These are phyloP conservation scores for Rhodinocichla rosea DNA, from an alignment of 2,113 vertebrate species.

Conservation along the genomic window DNA sequence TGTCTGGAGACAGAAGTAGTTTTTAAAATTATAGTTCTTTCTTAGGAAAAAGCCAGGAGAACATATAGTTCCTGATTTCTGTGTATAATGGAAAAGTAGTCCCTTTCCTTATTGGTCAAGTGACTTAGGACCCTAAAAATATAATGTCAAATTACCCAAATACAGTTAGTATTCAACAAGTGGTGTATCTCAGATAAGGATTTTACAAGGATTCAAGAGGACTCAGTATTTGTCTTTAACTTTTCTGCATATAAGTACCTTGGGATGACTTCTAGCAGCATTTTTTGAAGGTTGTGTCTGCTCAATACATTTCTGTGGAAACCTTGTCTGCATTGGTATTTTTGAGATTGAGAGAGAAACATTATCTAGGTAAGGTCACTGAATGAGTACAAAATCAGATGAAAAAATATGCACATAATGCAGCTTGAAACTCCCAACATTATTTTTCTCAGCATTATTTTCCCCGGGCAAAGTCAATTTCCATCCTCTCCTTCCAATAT, in stretches of 20 bases:
- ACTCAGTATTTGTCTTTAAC: neutral
- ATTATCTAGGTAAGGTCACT: neutral
- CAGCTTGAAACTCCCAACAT: neutral
- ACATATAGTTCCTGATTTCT: neutral
- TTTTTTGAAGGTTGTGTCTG: neutral
- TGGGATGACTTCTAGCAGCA: neutral
- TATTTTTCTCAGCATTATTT: neutral
- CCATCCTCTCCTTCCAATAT: neutral
- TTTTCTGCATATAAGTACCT: neutral
- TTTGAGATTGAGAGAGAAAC: neutral
- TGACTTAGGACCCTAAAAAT: neutral
- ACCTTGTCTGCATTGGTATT: neutral
- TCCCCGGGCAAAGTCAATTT: neutral
- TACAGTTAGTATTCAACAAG: neutral
- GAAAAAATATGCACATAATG: neutral
- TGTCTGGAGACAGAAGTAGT: neutral
- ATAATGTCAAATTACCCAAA: neutral
- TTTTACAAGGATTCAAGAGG: neutral
- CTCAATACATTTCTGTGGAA: neutral
- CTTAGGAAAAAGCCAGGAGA: neutral
- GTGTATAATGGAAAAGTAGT: neutral
- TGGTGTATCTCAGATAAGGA: neutral
- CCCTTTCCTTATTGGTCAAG: neutral
- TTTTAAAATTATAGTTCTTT: neutral
- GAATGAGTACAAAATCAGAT: neutral